Evolutionary conservation across 2,888 invertebrate genomes (phyloP).

Genomic region (Drosophila anomalata): DNA sequence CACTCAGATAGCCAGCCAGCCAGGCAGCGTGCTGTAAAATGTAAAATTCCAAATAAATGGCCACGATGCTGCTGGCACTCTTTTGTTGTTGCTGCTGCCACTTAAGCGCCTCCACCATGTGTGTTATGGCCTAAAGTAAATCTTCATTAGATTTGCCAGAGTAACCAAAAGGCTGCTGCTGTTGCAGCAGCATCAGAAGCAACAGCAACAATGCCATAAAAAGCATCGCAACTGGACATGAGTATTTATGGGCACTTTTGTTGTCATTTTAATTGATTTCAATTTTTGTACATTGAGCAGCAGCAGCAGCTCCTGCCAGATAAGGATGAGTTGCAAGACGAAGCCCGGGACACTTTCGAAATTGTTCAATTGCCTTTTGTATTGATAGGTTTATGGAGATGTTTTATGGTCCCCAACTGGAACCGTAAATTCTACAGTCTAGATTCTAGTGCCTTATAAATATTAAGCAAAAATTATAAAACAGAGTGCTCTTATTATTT

Average conservation of each 20-base stretch:
- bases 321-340: slow-evolving; percentile 68
- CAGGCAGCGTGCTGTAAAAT: slow-evolving; percentile 65
- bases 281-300: slow-evolving; percentile 65
- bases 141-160: slow-evolving; percentile 82
- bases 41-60: slow-evolving; percentile 79
- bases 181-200: slow-evolving; percentile 15
- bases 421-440: slow-evolving; percentile 6
- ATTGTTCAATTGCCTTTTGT: slow-evolving; percentile 33
- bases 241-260: slow-evolving; percentile 76
- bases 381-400: slow-evolving; percentile 27
- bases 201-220: slow-evolving; percentile 58
- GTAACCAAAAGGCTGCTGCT: slow-evolving; percentile 64
- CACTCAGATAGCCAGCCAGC: slow-evolving; percentile 13
- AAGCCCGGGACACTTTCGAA: slow-evolving; percentile 12
- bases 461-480: slow-evolving; percentile 4
- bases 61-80: slow-evolving; percentile 50
- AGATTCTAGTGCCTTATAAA: not conserved
- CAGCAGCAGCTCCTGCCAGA: slow-evolving; percentile 43
- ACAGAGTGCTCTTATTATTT: not conserved
- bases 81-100: slow-evolving; percentile 52
- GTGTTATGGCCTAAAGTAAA: slow-evolving; percentile 82
- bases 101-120: slow-evolving; percentile 61
- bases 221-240: slow-evolving; percentile 54
- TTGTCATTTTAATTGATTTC: slow-evolving; percentile 79
- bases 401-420: slow-evolving; percentile 9